These are phyloP conservation scores for Stercorarius parasiticus DNA, from an alignment of 2,113 vertebrate genomes.

Conservation along the genomic window DNA sequence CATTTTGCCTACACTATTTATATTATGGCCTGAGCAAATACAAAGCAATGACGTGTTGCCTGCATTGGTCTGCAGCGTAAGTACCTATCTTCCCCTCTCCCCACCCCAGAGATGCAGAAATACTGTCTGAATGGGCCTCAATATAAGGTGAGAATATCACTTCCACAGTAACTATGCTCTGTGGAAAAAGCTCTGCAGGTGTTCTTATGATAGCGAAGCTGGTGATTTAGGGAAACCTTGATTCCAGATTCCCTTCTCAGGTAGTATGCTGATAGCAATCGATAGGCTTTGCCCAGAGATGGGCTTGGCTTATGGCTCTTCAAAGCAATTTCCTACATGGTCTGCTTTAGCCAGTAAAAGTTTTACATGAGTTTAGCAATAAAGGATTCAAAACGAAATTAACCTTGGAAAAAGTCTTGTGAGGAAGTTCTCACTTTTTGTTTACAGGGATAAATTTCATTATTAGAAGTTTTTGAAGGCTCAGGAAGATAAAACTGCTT, in stretches of 20 bases:
- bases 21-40: background rate
- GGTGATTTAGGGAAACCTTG: background rate
- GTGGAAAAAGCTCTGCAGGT: background rate
- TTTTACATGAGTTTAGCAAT: background rate
- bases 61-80: background rate
- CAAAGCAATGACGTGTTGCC: background rate
- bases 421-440: background rate
- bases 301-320: background rate
- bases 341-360: background rate
- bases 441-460: background rate
- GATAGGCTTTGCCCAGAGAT: background rate
- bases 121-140: background rate
- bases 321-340: background rate
- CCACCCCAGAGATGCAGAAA: background rate
- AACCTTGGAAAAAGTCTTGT: background rate
- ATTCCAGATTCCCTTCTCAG: background rate
- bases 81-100: background rate
- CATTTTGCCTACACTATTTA: background rate
- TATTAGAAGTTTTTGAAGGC: background rate
- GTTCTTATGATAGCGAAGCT: background rate
- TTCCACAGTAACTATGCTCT: background rate
- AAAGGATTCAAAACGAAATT: background rate
- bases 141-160: background rate
- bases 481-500: background rate
- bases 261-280: background rate